Percentiles rank a stretch among this genome's conserved stretches.
Evolutionary conservation across 2,888 invertebrate genomes (phyloP).

Genomic region (Watsonalla binaria): DNA sequence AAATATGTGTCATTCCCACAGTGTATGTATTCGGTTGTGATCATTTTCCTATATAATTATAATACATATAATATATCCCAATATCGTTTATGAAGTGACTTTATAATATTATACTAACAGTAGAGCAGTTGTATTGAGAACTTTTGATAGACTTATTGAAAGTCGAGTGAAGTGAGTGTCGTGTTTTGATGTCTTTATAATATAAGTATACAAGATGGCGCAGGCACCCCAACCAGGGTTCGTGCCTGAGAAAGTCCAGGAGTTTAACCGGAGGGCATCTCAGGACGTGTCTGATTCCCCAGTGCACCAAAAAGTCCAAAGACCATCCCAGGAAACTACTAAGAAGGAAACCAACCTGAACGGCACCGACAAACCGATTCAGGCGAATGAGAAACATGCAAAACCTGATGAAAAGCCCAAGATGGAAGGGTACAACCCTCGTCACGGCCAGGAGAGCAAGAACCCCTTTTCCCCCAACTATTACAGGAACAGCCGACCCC

Average conservation of each 20-base stretch:
- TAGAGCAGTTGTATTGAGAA: constrained; percentile 19
- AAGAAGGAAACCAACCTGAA: constrained; percentile 53
- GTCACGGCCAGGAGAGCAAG: constrained; percentile 53
- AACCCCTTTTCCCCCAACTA: constrained; percentile 68
- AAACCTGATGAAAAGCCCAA: constrained; percentile 35
- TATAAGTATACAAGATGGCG: constrained; percentile 39
- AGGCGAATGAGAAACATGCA: constrained; percentile 3
- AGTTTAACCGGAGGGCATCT: constrained; percentile 63
- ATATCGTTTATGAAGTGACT: constrained; percentile 14
- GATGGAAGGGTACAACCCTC: constrained; percentile 40
- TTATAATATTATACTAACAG: constrained; percentile 21
- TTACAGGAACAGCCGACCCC: constrained; percentile 53
- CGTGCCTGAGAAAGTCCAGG: constrained; percentile 67
- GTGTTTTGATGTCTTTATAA: constrained; percentile 48
- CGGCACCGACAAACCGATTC: constrained; percentile 32
- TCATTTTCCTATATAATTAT: constrained; percentile 42
- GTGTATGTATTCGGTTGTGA: constrained; percentile 64
- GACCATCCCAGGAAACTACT: constrained; percentile 29
- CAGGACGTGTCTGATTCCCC: constrained; percentile 57
- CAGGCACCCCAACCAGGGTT: constrained; percentile 66
- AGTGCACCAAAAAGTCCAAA: constrained; percentile 25
- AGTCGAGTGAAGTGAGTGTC: constrained; percentile 27
- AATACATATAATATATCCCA: constrained; percentile 29
- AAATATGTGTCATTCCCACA: constrained; percentile 12
- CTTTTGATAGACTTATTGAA: constrained; percentile 49